Conservation (phyloP, 2,797 vertebrate species). For the Potorous gilbertii region DNA sequence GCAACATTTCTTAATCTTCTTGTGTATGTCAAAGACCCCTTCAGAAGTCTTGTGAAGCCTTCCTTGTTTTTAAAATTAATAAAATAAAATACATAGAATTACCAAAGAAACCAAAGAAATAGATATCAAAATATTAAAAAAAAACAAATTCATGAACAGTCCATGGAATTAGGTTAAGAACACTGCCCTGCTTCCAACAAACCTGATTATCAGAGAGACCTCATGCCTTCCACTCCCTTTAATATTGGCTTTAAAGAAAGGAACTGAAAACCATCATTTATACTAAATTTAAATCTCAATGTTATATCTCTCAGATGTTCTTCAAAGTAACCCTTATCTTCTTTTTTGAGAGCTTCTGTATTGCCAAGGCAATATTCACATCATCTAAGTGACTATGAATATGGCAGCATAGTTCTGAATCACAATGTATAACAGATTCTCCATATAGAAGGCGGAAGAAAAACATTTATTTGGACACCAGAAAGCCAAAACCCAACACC, state of each 20-base stretch:
- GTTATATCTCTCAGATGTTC: slow-evolving; percentile 10
- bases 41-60: neutral
- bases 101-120: neutral
- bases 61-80: neutral
- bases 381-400: no score
- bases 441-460: no score
- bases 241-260: neutral
- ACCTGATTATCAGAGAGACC: neutral
- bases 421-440: no score
- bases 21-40: neutral
- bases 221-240: neutral
- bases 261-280: slow-evolving; percentile 10
- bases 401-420: no score
- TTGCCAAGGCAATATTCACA: no score
- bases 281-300: slow-evolving; percentile 29
- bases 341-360: neutral
- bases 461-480: no score
- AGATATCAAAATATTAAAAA: neutral
- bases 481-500: no score
- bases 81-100: neutral
- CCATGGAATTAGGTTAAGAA: neutral
- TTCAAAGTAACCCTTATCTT: neutral
- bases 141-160: neutral
- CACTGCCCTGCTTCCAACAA: neutral
- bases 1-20: neutral